These are phyloP conservation scores for Omphaloscelis lunosa DNA, from an alignment of 2,888 invertebrate genomes.

Conservation along the genomic window DNA sequence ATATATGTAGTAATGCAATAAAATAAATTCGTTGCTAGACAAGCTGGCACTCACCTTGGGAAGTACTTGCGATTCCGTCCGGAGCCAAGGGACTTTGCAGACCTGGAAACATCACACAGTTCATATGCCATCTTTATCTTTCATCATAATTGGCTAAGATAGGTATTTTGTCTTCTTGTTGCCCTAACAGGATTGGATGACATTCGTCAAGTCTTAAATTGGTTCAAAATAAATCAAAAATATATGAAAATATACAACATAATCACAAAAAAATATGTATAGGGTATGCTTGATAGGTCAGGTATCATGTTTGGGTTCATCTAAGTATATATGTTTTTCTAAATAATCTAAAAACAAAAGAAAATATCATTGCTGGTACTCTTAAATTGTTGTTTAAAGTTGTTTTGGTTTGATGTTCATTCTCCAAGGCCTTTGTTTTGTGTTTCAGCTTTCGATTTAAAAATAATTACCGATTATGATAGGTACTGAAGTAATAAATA, in stretches of 20 bases:
- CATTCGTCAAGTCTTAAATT: not conserved
- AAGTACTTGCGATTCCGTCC: conserved; percentile 95
- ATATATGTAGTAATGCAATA: conserved; percentile 90
- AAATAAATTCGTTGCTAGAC: conserved; percentile 89
- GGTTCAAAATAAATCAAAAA: not conserved
- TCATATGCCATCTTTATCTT: conserved; percentile 57
- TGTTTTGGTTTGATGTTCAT: not conserved
- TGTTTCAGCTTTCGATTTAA: not conserved
- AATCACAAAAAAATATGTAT: not conserved
- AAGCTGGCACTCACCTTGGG: conserved; percentile 95
- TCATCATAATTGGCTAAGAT: conserved; percentile 10
- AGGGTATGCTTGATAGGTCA: not conserved
- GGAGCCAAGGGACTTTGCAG: conserved; percentile 91
- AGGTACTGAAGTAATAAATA: not conserved
- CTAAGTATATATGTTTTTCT: not conserved
- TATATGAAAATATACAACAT: not conserved
- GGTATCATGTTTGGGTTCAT: not conserved
- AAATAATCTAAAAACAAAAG: not conserved
- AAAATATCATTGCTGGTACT: not conserved
- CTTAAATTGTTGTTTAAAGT: not conserved
- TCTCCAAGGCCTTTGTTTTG: not conserved
- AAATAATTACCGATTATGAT: not conserved
- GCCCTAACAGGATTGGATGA: conserved; percentile 2
- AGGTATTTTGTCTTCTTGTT: not conserved
- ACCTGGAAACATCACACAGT: conserved; percentile 88